phyloP scores from a whole-genome alignment of 2,888 invertebrate species.

The Tiphia femorata region DNA sequence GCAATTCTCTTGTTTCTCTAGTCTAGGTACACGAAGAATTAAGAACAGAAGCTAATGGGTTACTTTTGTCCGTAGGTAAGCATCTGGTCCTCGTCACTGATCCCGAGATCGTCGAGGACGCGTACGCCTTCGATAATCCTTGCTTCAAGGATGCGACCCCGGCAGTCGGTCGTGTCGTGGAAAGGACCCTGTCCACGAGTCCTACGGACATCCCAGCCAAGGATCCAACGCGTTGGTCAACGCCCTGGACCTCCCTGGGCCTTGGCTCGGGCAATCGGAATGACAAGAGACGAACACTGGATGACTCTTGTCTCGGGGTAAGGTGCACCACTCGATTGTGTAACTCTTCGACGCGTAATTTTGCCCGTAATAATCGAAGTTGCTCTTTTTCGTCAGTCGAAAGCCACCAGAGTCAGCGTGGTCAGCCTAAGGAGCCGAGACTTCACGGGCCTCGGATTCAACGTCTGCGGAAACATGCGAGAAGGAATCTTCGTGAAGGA shows the following conservation, averaged over 20 bases:
- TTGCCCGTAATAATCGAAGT: background rate
- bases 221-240: slow-evolving; percentile 58
- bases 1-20: no score
- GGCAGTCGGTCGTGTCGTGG: slow-evolving; percentile 62
- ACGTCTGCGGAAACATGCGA: slow-evolving; percentile 90
- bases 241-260: slow-evolving; percentile 70
- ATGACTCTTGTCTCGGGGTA: slow-evolving; percentile 73
- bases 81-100: slow-evolving; percentile 81
- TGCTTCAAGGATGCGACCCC: slow-evolving; percentile 75
- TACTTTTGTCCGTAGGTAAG: slow-evolving; percentile 75
- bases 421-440: slow-evolving; percentile 87
- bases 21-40: no score
- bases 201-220: slow-evolving; percentile 46
- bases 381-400: slow-evolving; percentile 66
- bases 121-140: slow-evolving; percentile 86
- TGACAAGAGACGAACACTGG: slow-evolving; percentile 72
- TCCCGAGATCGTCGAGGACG: slow-evolving; percentile 82
- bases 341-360: background rate
- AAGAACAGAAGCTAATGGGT: no score
- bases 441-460: slow-evolving; percentile 89
- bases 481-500: slow-evolving; percentile 92
- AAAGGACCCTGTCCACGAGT: slow-evolving; percentile 49
- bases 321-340: slow-evolving; percentile 30
- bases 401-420: slow-evolving; percentile 72
- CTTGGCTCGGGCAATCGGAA: slow-evolving; percentile 61